Evolutionary conservation across 2,113 vertebrate species (phyloP).

Genomic region (Indri indri): DNA sequence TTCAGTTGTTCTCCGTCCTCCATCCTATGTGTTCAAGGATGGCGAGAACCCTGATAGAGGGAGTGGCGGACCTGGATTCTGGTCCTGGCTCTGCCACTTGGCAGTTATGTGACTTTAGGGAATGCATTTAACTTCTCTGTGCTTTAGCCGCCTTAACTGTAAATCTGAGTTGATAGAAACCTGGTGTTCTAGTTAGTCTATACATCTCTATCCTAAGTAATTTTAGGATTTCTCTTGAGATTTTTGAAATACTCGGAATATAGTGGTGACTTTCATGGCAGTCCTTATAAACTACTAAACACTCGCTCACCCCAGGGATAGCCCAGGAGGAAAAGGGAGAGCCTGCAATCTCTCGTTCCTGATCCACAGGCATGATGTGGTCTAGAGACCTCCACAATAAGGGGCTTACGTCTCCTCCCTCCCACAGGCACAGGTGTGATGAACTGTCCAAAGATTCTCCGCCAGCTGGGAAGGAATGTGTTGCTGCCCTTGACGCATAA

Average conservation of each 20-base stretch:
- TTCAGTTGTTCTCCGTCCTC: background rate
- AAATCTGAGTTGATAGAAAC: background rate
- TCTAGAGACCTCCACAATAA: background rate
- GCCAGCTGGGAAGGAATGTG: slow-evolving; percentile 8
- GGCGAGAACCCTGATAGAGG: background rate
- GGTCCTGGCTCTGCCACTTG: background rate
- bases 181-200: background rate
- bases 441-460: background rate
- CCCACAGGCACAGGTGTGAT: background rate
- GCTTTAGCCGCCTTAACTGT: background rate
- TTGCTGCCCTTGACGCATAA: slow-evolving; percentile 30
- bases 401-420: background rate
- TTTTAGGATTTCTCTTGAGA: background rate
- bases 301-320: background rate
- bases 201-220: background rate
- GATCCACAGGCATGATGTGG: background rate
- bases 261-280: background rate
- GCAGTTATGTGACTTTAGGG: background rate
- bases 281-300: background rate
- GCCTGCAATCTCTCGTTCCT: background rate
- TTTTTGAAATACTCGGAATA: background rate
- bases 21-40: background rate
- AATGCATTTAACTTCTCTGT: background rate
- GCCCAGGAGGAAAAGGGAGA: background rate
- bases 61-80: background rate